These are phyloP conservation scores for Colaptes auratus DNA, from an alignment of 2,113 vertebrate genomes.

Conservation along the genomic window DNA sequence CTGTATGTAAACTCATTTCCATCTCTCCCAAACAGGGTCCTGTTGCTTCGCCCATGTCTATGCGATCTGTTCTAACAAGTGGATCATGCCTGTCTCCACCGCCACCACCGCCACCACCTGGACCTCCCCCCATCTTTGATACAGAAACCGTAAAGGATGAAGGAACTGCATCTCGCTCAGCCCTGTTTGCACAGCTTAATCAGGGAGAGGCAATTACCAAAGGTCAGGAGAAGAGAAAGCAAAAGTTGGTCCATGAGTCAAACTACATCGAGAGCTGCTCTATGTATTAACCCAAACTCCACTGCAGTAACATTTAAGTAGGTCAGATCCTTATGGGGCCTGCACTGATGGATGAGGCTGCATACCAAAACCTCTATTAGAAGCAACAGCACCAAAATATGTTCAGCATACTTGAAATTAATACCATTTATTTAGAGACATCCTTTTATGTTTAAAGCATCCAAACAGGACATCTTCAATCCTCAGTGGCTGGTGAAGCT, in stretches of 20 bases:
- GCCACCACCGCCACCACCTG: slow-evolving; percentile 81
- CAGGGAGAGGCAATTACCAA: slow-evolving; percentile 92
- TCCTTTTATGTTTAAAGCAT: neutral
- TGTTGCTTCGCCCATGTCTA: slow-evolving; percentile 76
- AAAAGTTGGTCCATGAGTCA: neutral
- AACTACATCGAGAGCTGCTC: neutral
- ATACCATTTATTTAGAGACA: neutral
- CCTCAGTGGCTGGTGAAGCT: neutral
- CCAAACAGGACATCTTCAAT: neutral
- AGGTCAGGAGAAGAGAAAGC: slow-evolving; percentile 76
- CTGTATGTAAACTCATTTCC: neutral
- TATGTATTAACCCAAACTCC: neutral
- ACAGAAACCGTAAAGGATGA: slow-evolving; percentile 69
- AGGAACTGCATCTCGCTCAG: slow-evolving; percentile 78
- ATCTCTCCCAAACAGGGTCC: slow-evolving; percentile 81
- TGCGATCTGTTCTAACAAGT: slow-evolving; percentile 53
- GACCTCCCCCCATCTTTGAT: slow-evolving; percentile 81
- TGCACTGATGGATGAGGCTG: neutral
- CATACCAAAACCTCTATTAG: neutral
- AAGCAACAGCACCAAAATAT: neutral
- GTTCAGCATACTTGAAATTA: neutral
- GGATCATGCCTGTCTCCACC: slow-evolving; percentile 70
- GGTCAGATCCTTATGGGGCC: neutral
- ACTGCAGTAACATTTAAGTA: neutral
- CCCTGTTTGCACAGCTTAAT: slow-evolving; percentile 93